phyloP scores from a whole-genome alignment of 92 coral and sea anemone species.

The Meandrina meandrites region DNA sequence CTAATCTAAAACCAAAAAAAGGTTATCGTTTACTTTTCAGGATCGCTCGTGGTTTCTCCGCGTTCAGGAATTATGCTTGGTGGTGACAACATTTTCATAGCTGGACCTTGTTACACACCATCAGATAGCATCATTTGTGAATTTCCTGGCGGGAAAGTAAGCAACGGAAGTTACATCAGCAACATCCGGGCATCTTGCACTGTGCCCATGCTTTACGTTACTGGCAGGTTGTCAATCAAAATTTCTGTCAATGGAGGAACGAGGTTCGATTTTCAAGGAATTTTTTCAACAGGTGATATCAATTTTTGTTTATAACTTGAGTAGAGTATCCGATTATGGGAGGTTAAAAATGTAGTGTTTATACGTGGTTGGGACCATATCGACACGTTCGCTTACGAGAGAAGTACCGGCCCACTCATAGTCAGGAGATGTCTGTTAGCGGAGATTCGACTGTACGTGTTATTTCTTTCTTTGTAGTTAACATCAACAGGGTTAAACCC shows the following conservation, averaged over 20 bases:
- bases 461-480: not conserved
- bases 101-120: slow-evolving; percentile 77
- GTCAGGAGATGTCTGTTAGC: too few relatives aligned
- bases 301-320: not conserved
- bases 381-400: too few relatives aligned
- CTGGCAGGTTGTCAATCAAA: slow-evolving; percentile 66
- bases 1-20: too few relatives aligned
- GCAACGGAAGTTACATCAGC: slow-evolving; percentile 37
- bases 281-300: slow-evolving; percentile 54
- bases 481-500: not conserved
- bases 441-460: not conserved
- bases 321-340: not conserved
- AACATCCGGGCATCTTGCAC: too few relatives aligned
- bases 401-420: too few relatives aligned
- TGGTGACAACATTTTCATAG: slow-evolving; percentile 59
- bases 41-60: slow-evolving; percentile 32
- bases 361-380: too few relatives aligned
- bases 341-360: too few relatives aligned
- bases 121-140: slow-evolving; percentile 57
- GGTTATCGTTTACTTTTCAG: too few relatives aligned
- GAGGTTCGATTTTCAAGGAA: slow-evolving; percentile 64
- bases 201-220: slow-evolving; percentile 38
- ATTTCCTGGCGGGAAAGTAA: slow-evolving; percentile 45
- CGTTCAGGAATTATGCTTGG: slow-evolving; percentile 13
- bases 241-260: slow-evolving; percentile 70